phyloP scores from a whole-genome alignment of 2,888 invertebrate genomes.

The Anoplius nigerrimus region DNA sequence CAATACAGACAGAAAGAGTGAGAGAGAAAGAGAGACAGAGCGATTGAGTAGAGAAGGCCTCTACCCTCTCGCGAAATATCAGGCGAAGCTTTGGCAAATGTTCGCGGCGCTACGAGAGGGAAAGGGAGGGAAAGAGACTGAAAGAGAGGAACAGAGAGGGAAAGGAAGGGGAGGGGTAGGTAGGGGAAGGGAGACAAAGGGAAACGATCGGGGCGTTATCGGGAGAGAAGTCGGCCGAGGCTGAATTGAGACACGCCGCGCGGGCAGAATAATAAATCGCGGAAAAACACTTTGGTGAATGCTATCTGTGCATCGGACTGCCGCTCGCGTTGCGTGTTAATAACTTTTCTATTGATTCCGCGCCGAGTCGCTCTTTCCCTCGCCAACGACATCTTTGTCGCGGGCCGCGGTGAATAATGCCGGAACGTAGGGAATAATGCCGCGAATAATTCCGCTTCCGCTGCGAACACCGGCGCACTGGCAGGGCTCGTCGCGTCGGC shows the following conservation, averaged over 20 bases:
- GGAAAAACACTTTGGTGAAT: conserved; percentile 8
- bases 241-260: conserved; percentile 36
- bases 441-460: too few species aligned
- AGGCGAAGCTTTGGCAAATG: conserved; percentile 50
- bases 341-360: conserved; percentile 11
- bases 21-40: conserved; percentile 1
- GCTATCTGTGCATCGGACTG: conserved; percentile 12
- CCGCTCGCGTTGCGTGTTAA: conserved; percentile 24
- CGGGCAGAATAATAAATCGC: conserved; percentile 47
- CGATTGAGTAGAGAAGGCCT: conserved; percentile 34
- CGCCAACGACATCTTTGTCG: too few species aligned
- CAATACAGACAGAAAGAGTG: background rate
- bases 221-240: conserved; percentile 16
- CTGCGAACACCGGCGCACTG: too few species aligned
- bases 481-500: too few species aligned
- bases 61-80: conserved; percentile 54
- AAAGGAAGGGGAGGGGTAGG: too few species aligned
- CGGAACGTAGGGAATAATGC: too few species aligned
- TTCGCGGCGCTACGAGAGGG: conserved; percentile 29
- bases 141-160: conserved; percentile 21
- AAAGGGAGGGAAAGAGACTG: background rate
- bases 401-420: too few species aligned
- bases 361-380: background rate
- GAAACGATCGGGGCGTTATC: background rate
- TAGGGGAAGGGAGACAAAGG: conserved; percentile 3